These are phyloP conservation scores for Esox niger DNA, from an alignment of 2,113 vertebrate species.

Conservation along the genomic window DNA sequence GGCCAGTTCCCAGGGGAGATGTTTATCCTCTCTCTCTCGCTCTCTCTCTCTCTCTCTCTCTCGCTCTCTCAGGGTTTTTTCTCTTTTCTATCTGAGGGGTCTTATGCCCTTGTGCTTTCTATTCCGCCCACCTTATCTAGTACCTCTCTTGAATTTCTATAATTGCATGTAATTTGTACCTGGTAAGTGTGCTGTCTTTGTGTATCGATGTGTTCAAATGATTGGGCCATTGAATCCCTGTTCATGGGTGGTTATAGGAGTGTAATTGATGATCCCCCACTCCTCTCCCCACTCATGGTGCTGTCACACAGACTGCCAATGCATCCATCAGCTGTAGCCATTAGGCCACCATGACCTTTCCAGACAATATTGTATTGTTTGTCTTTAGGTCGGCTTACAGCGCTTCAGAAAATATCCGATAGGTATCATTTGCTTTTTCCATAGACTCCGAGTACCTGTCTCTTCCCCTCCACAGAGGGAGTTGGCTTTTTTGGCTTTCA, in stretches of 20 bases:
- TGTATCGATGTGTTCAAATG: slow-evolving; percentile 17
- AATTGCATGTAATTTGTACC: no score
- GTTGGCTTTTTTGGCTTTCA: no score
- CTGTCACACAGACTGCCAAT: neutral
- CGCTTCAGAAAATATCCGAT: neutral
- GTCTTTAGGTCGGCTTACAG: neutral
- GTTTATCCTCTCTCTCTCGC: neutral
- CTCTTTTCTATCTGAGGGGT: no score
- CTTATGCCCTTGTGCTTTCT: no score
- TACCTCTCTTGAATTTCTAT: no score
- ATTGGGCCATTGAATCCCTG: slow-evolving; percentile 14
- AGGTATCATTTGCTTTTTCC: neutral
- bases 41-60: neutral
- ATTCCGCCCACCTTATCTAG: no score
- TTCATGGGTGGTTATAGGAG: no score
- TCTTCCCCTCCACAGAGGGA: no score
- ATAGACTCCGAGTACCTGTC: no score
- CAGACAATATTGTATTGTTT: neutral
- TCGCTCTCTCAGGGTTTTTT: no score
- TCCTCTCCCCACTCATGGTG: slow-evolving; percentile 17
- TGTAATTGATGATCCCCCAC: slow-evolving; percentile 1
- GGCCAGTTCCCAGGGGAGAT: slow-evolving; percentile 5
- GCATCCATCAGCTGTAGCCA: neutral
- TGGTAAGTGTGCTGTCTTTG: slow-evolving; percentile 1
- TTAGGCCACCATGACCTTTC: neutral